A percentile compares a stretch with the other conserved stretches of the same genome.
These are phyloP conservation scores for Oreochromis grahami DNA, from an alignment of 2,797 vertebrate species.

Conservation along the genomic window DNA sequence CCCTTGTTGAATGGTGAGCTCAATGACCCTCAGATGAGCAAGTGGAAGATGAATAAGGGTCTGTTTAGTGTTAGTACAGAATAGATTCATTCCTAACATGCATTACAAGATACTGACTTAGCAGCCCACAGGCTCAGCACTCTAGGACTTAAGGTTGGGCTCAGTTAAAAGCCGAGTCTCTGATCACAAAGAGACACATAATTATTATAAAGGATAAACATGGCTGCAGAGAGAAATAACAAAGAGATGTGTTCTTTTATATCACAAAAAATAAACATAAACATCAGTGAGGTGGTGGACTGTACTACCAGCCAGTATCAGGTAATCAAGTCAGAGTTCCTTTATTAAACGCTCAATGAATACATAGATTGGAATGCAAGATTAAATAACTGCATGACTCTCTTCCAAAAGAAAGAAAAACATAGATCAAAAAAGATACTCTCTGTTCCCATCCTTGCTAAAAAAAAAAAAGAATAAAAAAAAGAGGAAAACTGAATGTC, in stretches of 20 bases:
- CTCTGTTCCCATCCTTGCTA: not conserved
- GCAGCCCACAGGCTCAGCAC: not conserved
- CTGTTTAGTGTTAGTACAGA: not conserved
- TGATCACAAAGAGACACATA: not conserved
- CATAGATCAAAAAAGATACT: not conserved
- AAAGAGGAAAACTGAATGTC: not conserved
- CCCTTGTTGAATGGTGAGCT: slow-evolving; percentile 3
- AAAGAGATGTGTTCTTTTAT: not conserved
- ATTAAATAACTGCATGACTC: not conserved
- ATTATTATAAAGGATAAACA: not conserved
- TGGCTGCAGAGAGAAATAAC: not conserved
- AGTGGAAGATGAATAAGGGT: not conserved
- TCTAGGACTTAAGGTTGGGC: not conserved
- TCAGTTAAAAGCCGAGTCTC: not conserved
- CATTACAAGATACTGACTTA: not conserved
- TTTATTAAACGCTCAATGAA: not conserved
- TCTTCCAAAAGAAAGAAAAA: not conserved
- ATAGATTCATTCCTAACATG: not conserved
- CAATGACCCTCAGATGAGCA: not conserved
- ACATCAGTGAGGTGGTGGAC: not conserved
- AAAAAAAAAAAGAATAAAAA: too few relatives aligned
- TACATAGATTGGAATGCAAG: not conserved
- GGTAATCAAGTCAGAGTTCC: not conserved
- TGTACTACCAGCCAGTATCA: slow-evolving; percentile 25
- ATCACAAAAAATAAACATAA: not conserved